A percentile compares a stretch with the other conserved stretches of the same genome.
Evolutionary conservation across 2,888 invertebrate genomes (phyloP).

Genomic region (Acleris laterana): DNA sequence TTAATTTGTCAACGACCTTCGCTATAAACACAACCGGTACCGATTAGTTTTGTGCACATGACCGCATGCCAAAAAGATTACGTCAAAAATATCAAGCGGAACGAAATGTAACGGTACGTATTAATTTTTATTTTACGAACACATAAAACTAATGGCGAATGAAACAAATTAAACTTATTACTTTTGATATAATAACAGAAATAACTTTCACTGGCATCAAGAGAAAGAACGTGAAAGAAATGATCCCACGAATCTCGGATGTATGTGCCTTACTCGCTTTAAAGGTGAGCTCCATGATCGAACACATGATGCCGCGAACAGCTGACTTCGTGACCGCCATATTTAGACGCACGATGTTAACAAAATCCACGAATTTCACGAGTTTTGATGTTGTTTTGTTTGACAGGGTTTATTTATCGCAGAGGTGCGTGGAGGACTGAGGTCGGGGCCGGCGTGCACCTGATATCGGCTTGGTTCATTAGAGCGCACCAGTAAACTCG

Average conservation of each 20-base stretch:
- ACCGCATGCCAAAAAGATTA: slow-evolving; percentile 49
- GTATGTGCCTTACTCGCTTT: slow-evolving; percentile 76
- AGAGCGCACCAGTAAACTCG: slow-evolving; percentile 77
- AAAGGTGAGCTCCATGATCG: slow-evolving; percentile 80
- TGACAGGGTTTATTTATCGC: slow-evolving; percentile 46
- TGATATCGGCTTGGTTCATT: slow-evolving; percentile 70
- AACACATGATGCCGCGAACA: slow-evolving; percentile 79
- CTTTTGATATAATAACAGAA: slow-evolving; percentile 26
- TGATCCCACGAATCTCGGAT: slow-evolving; percentile 25
- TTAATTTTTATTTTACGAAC: slow-evolving; percentile 38
- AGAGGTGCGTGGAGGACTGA: slow-evolving; percentile 65
- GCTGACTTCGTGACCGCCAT: slow-evolving; percentile 77
- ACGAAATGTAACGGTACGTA: slow-evolving; percentile 52
- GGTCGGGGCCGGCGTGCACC: slow-evolving; percentile 54
- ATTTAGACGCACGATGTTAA: slow-evolving; percentile 38
- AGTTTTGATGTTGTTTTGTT: slow-evolving; percentile 14
- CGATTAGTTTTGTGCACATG: slow-evolving; percentile 39
- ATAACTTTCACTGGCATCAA: slow-evolving; percentile 36
- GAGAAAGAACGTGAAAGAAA: slow-evolving; percentile 28
- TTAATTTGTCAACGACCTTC: slow-evolving; percentile 53
- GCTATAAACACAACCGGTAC: slow-evolving; percentile 39
- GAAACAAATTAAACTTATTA: slow-evolving; percentile 41
- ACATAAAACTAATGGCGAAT: slow-evolving; percentile 43
- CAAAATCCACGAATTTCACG: slow-evolving; percentile 20
- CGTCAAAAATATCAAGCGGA: slow-evolving; percentile 51